Conservation (phyloP, 2,888 invertebrate genomes). For the Eristalis pertinax region DNA sequence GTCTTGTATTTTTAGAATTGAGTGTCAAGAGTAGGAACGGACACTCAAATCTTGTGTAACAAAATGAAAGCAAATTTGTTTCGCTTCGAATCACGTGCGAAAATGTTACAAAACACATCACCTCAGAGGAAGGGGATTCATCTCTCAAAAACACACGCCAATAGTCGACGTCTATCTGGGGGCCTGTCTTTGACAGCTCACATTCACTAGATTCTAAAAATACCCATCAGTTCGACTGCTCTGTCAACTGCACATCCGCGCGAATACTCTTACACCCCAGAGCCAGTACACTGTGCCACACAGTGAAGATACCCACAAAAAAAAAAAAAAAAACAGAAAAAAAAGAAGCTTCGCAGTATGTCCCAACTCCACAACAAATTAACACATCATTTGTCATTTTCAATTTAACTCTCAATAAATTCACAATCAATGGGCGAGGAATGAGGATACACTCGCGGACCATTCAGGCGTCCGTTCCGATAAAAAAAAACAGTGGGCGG, state of each 20-base stretch:
- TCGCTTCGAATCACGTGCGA: background rate
- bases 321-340: slow-evolving; percentile 3
- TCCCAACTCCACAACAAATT: slow-evolving; percentile 37
- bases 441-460: background rate
- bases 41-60: too few relatives aligned
- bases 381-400: slow-evolving; percentile 70
- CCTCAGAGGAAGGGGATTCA: background rate
- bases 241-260: slow-evolving; percentile 39
- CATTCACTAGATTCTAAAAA: slow-evolving; percentile 39
- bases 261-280: background rate
- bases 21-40: too few relatives aligned
- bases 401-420: slow-evolving; percentile 65
- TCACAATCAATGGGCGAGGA: slow-evolving; percentile 21
- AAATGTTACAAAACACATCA: background rate
- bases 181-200: slow-evolving; percentile 35
- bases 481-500: background rate
- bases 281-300: too few relatives aligned
- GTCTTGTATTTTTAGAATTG: too few relatives aligned
- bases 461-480: background rate
- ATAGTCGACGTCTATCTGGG: slow-evolving; percentile 35
- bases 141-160: background rate
- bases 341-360: background rate
- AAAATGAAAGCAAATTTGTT: background rate
- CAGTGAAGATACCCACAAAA: slow-evolving; percentile 12
- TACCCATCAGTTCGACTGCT: slow-evolving; percentile 37